phyloP scores from a whole-genome alignment of 2,888 invertebrate species.

The Germaria angustata region DNA sequence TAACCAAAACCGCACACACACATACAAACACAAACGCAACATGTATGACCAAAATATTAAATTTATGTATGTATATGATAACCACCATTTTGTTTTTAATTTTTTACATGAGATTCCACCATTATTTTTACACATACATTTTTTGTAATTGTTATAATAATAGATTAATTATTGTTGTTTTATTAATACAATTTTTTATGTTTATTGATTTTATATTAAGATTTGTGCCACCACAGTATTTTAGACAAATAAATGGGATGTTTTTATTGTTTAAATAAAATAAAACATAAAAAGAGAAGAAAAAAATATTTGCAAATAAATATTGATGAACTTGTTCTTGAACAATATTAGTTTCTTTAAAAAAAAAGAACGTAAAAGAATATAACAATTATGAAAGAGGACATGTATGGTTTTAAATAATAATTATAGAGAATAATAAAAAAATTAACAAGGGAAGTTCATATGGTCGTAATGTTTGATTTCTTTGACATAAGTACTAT shows the following conservation, averaged over 20 bases:
- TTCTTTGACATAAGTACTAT: too few relatives aligned
- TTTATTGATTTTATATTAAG: slow-evolving; percentile 65
- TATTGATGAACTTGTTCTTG: slow-evolving; percentile 68
- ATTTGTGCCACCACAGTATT: slow-evolving; percentile 77
- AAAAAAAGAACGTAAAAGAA: slow-evolving; percentile 12
- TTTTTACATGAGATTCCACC: slow-evolving; percentile 57
- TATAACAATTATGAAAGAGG: slow-evolving; percentile 32
- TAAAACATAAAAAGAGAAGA: slow-evolving; percentile 76
- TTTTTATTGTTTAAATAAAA: slow-evolving; percentile 68
- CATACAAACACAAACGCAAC: background rate
- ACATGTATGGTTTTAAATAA: slow-evolving; percentile 30
- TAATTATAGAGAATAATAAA: background rate
- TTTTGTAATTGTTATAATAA: background rate
- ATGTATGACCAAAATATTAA: slow-evolving; percentile 1
- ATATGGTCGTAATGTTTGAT: too few relatives aligned
- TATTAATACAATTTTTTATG: slow-evolving; percentile 40
- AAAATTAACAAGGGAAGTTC: slow-evolving; percentile 25
- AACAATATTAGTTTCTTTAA: slow-evolving; percentile 35
- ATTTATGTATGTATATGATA: slow-evolving; percentile 16
- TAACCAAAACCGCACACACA: slow-evolving; percentile 41
- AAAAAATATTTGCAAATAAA: slow-evolving; percentile 78
- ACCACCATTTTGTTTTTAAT: slow-evolving; percentile 46
- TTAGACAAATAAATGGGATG: slow-evolving; percentile 61
- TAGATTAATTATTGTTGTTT: slow-evolving; percentile 23
- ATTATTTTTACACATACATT: slow-evolving; percentile 59